Evolutionary conservation across 2,888 invertebrate genomes (phyloP), one percentile per base, ranked within the genome.

Genomic region (Nowickia ferox): DNA sequence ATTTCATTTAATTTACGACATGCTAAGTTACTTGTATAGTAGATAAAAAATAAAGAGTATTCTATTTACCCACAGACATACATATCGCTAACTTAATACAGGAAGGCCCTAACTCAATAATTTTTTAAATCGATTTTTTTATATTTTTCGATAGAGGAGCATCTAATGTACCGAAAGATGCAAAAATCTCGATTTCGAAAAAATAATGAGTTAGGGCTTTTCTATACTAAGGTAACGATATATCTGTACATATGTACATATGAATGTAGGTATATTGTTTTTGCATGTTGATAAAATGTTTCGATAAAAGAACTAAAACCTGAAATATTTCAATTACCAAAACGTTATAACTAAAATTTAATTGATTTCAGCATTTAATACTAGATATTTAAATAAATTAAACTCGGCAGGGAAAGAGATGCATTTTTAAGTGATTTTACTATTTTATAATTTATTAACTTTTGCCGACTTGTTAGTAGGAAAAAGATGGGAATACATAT

Each of bases 261-360:
- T 40, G 9, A 19, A 42, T 59, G 2, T 30, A 30, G 1, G 1
- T 15, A 57, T 8, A 57, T 42, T 55, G 30, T 55, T 59, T 66
- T 74, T 15, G 57, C 80, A n/a, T 81, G 80, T 19, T 59, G 74
- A 74, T 74, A 38, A 17, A 17, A 51, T 66, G 9, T 42, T n/a
- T 5, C 42, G 74, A 74, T 68, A 68, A 59, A 66, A 51, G 10
- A 61, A 65, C 17, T 53, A 30, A 30, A 69, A 15, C 10, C 15
- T 63, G n/a, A 5, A 75, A 61, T 13, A 9, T 51, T 63, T 19
- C n/a, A 63, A 11, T 40, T 17, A 57, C 44, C 11, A 44, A 63
- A 63, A 1, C 1, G 30, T 40, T 61, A 4, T 55, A 11, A 22
- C 1, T 19, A 48, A 48, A 48, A n/a, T 15, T n/a, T 5, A n/a